Percentiles rank a stretch among this genome's conserved stretches.
These are phyloP conservation scores for Dicycla oo DNA, from an alignment of 2,888 invertebrate genomes.

Conservation along the genomic window DNA sequence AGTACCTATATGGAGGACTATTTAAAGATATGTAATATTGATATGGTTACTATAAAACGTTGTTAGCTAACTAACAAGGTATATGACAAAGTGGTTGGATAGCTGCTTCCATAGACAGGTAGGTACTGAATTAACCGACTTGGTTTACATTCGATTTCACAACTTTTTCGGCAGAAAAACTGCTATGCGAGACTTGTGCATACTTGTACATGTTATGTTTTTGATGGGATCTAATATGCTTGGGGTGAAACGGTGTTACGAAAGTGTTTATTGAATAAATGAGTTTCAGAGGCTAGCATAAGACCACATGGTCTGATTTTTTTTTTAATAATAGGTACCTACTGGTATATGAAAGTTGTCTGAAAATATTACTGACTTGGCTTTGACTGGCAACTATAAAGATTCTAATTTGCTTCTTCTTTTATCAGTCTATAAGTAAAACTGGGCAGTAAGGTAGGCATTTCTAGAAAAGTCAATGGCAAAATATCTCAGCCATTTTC, in stretches of 20 bases:
- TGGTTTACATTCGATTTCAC: no score
- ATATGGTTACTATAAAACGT: no score
- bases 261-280: conserved; percentile 10
- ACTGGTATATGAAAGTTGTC: neutral
- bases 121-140: no score
- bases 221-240: conserved; percentile 43
- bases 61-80: no score
- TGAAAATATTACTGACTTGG: neutral
- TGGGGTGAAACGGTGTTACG: neutral
- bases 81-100: no score
- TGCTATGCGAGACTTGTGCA: no score
- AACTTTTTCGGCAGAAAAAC: no score
- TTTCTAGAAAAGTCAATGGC: neutral
- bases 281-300: neutral
- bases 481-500: neutral
- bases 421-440: neutral
- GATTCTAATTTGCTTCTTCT: neutral
- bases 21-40: no score
- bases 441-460: neutral
- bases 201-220: no score
- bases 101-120: no score
- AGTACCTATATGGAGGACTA: no score
- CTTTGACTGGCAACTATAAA: neutral
- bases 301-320: neutral
- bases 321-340: neutral